These are phyloP conservation scores for Galleria mellonella DNA, from an alignment of 1,140 invertebrate species.

Conservation along the genomic window DNA sequence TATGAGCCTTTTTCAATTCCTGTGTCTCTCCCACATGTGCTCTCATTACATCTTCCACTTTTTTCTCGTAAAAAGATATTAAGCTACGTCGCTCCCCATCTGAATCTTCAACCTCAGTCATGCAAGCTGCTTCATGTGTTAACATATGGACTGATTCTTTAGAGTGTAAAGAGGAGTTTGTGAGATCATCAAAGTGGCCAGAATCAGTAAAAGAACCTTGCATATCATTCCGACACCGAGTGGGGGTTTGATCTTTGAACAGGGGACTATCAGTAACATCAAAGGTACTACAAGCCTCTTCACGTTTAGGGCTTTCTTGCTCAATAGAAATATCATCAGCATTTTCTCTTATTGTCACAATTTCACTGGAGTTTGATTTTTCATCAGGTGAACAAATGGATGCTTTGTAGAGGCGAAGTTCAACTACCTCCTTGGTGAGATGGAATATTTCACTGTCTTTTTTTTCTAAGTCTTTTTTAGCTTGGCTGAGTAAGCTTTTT, in stretches of 20 bases:
- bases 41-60: conserved; percentile 82
- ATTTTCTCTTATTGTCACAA: conserved; percentile 82
- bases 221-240: conserved; percentile 72
- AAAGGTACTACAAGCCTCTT: conserved; percentile 41
- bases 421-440: conserved; percentile 88
- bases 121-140: conserved; percentile 74
- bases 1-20: conserved; percentile 83
- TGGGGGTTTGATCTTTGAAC: conserved; percentile 54
- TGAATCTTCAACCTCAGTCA: conserved; percentile 67
- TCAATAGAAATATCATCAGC: conserved; percentile 70
- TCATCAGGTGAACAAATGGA: conserved; percentile 83
- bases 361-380: conserved; percentile 83
- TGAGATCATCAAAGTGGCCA: conserved; percentile 88
- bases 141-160: conserved; percentile 79
- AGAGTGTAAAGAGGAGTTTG: conserved; percentile 82
- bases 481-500: conserved; percentile 81
- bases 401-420: conserved; percentile 85
- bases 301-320: conserved; percentile 67
- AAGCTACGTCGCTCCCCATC: conserved; percentile 80
- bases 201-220: conserved; percentile 86
- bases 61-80: conserved; percentile 81
- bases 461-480: conserved; percentile 83
- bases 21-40: conserved; percentile 81
- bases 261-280: conserved; percentile 62
- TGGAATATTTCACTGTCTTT: conserved; percentile 88